Evolutionary conservation across 2,888 invertebrate species (phyloP).

Genomic region (Caenorhabditis sp.): DNA sequence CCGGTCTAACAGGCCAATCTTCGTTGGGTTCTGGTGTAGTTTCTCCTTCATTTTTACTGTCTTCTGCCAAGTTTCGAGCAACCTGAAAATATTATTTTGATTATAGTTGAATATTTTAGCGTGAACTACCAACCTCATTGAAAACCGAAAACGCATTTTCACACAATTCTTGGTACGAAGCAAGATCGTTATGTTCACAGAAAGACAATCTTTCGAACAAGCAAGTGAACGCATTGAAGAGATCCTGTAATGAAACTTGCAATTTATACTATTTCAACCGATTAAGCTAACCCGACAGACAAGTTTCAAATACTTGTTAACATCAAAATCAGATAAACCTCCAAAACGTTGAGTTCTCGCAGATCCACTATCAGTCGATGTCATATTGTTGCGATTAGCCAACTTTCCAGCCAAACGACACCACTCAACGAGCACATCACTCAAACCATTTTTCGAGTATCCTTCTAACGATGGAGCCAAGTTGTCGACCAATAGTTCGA

Average conservation of each 20-base stretch:
- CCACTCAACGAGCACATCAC: slow-evolving; percentile 42
- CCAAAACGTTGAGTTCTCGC: slow-evolving; percentile 1
- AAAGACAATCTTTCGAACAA: slow-evolving; percentile 39
- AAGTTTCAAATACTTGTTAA: slow-evolving; percentile 34
- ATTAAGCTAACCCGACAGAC: slow-evolving; percentile 19
- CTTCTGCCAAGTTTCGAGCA: slow-evolving; percentile 1
- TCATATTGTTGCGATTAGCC: slow-evolving; percentile 18
- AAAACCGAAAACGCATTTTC: slow-evolving; percentile 48
- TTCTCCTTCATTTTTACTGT: not conserved
- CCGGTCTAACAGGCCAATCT: slow-evolving; percentile 6
- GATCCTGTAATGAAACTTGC: slow-evolving; percentile 20
- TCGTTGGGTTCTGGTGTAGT: not conserved
- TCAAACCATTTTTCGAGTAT: slow-evolving; percentile 24
- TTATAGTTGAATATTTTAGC: slow-evolving; percentile 7
- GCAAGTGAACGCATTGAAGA: slow-evolving; percentile 40
- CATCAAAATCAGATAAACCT: slow-evolving; percentile 19
- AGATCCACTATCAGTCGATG: not conserved
- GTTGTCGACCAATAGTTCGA: slow-evolving; percentile 50
- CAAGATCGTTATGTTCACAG: slow-evolving; percentile 30
- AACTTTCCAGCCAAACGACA: slow-evolving; percentile 44
- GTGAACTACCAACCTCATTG: slow-evolving; percentile 39
- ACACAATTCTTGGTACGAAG: slow-evolving; percentile 32
- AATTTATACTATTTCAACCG: no score
- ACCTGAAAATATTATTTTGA: not conserved
- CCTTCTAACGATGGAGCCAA: slow-evolving; percentile 51